Evolutionary conservation across 2,888 invertebrate species (phyloP), one percentile per base, ranked within the genome.

Genomic region (Orchesellides sinensis): DNA sequence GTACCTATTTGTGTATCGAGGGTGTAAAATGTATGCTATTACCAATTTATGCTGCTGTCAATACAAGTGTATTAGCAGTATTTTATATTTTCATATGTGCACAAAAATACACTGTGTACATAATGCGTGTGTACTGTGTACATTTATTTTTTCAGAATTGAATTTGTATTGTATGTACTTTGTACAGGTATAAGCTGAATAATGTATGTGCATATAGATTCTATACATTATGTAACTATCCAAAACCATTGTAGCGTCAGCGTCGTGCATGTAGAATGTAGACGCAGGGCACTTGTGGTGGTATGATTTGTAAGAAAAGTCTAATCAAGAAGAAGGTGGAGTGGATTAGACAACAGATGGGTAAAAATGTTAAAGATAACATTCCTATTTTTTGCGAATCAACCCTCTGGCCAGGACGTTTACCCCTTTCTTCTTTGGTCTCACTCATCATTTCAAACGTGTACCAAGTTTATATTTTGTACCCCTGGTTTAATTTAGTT

Each of bases 331-430:
- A 65, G 73, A 83, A 80, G 68, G 86, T 86, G 86, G 87, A 54
- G 87, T 85, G 86, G 87, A 85, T 88, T 87, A 75, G 87, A 84
- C 73, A 87, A 86, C 75, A 77, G 66, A 77, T 66, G 78, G 63
- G 35, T 56, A 77, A 77, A 77, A 68, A 68, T 45, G 21, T 59
- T 52, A 35, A 23, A 66, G 75, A 75, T 75, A 75, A 66, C 68
- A 68, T 68, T 75, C 61, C 63, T 63, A 74, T 77, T 78, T 69
- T 78, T 78, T 78, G 78, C 78, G 69, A 56, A 78, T 68, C 78
- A 78, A 78, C 78, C 78, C 78, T 78, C 78, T 78, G 78, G 78
- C 78, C 78, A 78, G 78, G 78, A 69, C 78, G 63, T 78, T 78
- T 78, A 78, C 78, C 78, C 69, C 65, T 65, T 49, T 68, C 47